Evolutionary conservation across 2,888 invertebrate species (phyloP).

Genomic region (Xanthia togata): DNA sequence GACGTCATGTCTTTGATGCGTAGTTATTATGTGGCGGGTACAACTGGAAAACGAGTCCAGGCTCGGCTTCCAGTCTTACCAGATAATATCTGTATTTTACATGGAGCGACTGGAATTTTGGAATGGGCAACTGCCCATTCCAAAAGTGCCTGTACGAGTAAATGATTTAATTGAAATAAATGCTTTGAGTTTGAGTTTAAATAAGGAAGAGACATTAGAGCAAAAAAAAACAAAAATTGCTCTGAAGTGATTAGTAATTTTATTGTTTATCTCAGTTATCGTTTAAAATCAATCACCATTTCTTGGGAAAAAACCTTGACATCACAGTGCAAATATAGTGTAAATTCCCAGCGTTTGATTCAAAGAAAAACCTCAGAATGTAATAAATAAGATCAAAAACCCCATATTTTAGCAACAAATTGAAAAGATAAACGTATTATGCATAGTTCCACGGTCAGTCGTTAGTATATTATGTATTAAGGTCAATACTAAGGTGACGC

Average conservation of each 20-base stretch:
- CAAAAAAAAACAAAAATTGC: neutral
- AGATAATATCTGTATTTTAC: neutral
- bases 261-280: neutral
- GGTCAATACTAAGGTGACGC: conserved; percentile 33
- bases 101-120: neutral
- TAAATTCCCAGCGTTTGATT: neutral
- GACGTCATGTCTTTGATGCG: too few species aligned
- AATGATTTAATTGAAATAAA: too few species aligned
- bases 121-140: too few species aligned
- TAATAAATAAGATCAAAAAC: conserved; percentile 4
- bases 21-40: too few species aligned
- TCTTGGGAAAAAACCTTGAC: neutral
- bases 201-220: too few species aligned
- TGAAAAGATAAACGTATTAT: neutral
- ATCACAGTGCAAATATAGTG: neutral
- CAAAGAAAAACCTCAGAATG: conserved; percentile 10
- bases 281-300: neutral
- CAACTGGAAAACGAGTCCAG: neutral
- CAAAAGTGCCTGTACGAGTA: too few species aligned
- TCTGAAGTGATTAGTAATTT: neutral
- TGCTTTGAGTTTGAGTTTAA: too few species aligned
- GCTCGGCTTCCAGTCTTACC: neutral
- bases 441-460: neutral
- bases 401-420: neutral
- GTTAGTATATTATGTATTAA: conserved; percentile 10